Conservation (phyloP, 2,113 vertebrate genomes). For the Ochotona curzoniae region DNA sequence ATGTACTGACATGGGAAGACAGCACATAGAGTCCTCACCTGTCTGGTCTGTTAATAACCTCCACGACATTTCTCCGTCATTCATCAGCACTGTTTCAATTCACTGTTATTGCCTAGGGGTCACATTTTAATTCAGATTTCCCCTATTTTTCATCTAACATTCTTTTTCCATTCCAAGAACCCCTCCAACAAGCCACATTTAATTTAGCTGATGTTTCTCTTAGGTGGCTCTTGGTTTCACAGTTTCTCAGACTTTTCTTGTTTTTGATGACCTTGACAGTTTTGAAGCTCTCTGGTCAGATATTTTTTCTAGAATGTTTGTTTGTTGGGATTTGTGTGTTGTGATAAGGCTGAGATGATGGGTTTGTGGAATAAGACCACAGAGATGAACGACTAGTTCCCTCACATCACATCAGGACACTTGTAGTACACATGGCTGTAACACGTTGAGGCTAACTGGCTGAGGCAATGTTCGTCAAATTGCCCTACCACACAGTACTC, state of each 20-base stretch:
- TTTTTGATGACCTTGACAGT: neutral
- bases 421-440: neutral
- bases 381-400: neutral
- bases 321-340: neutral
- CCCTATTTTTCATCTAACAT: neutral
- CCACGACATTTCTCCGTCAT: neutral
- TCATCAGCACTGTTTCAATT: neutral
- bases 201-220: neutral
- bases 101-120: neutral
- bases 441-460: neutral
- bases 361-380: neutral
- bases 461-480: neutral
- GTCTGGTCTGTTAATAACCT: neutral
- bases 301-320: neutral
- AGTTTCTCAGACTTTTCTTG: neutral
- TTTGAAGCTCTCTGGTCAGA: neutral
- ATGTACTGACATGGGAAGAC: neutral
- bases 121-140: neutral
- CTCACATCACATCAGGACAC: neutral
- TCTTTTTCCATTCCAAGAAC: neutral
- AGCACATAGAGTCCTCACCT: neutral
- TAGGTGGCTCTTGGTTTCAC: neutral
- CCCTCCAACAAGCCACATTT: neutral
- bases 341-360: neutral
- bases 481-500: neutral